Evolutionary conservation across 1,140 invertebrate species (phyloP), one percentile per base, ranked within the genome.

Genomic region (Hyposmocoma kahamanoa): DNA sequence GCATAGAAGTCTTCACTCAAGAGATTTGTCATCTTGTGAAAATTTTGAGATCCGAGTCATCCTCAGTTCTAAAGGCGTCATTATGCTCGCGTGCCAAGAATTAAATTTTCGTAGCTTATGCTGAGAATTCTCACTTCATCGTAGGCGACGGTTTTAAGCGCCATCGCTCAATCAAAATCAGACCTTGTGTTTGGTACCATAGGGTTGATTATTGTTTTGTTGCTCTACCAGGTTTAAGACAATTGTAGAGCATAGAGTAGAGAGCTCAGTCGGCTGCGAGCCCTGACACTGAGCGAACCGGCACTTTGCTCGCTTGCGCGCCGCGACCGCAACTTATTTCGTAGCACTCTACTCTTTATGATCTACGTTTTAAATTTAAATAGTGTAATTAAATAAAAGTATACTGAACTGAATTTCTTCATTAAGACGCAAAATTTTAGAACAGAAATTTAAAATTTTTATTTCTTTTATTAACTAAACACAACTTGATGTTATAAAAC

Each of bases 51-150:
- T 52, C 59, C 58, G 45, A 56, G 66, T 76, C 67, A 79, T 84
- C 67, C 63, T 72, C 67, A 71, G 69, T 79, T 77, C 56, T 69
- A 79, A 84, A 84, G 59, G 64, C 63, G 74, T 82, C 81, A 84
- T 82, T 81, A 81, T 79, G 72, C 63, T 82, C 62, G 56, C 52
- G 74, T 61, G 73, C 55, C 62, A 81, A 81, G 73, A 81, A 78
- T 82, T 75, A 77, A 60, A 84, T 70, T 82, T 78, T 75, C 57
- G 59, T 71, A 68, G 71, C 62, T 56, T 62, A 59, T 66, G 67
- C 65, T 66, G 56, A 42, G 56, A 56, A 55, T 70, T 62, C 52
- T 53, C 56, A 53, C 56, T 67, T 55, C 62, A 62, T 54, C 60
- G 47, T 47, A 49, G 63, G 39, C 47, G 44, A 43, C 38, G 47